Evolutionary conservation across 2,888 invertebrate genomes (phyloP).

Genomic region (Lordiphosa fenestrarum): DNA sequence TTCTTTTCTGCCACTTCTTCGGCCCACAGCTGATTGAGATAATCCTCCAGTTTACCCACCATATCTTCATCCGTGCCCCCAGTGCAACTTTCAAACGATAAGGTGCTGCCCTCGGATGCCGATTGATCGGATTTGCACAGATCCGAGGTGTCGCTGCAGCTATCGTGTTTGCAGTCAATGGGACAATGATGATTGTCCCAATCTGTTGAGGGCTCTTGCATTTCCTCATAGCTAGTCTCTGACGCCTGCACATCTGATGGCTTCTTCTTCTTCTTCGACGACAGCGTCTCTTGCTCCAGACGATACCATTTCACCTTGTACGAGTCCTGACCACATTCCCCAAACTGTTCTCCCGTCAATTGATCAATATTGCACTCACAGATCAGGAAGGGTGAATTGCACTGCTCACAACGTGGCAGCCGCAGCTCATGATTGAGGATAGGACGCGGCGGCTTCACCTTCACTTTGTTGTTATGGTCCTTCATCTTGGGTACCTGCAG

Average conservation of each 20-base stretch:
- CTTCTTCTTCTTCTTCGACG: background rate
- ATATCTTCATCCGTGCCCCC: constrained; percentile 31
- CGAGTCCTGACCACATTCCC: constrained; percentile 74
- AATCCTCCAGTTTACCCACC: constrained; percentile 50
- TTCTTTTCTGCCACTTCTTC: constrained; percentile 51
- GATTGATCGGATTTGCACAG: constrained; percentile 36
- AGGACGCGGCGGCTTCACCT: constrained; percentile 30
- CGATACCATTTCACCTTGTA: constrained; percentile 73
- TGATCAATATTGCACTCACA: constrained; percentile 73
- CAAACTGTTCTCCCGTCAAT: constrained; percentile 56
- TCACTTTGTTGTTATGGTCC: background rate
- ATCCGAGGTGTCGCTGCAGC: constrained; percentile 39
- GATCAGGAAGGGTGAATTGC: constrained; percentile 64
- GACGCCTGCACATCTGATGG: background rate
- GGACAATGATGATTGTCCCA: constrained; percentile 72
- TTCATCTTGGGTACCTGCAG: constrained; percentile 49
- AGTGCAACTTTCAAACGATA: constrained; percentile 33
- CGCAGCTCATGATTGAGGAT: constrained; percentile 54
- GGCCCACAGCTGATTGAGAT: constrained; percentile 57
- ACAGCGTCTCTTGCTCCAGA: constrained; percentile 35
- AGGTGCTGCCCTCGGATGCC: background rate
- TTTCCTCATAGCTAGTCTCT: constrained; percentile 30
- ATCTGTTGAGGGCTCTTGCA: constrained; percentile 41
- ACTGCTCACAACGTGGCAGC: constrained; percentile 49
- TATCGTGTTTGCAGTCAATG: constrained; percentile 57